Evolutionary conservation across 2,113 vertebrate genomes (phyloP).

Genomic region (Condylura cristata): DNA sequence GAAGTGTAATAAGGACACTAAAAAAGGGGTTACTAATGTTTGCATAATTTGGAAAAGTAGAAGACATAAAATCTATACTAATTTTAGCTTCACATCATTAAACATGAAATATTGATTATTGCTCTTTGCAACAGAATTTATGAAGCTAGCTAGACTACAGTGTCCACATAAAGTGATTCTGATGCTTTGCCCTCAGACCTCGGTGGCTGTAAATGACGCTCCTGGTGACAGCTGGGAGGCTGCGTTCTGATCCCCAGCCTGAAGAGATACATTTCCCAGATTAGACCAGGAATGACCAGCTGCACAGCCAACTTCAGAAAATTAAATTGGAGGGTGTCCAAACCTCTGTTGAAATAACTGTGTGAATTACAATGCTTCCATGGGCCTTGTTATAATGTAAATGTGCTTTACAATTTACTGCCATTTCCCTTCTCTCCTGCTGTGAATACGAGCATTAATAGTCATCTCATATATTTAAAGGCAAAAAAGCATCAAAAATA

Average conservation of each 20-base stretch:
- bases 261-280: constrained; percentile 76
- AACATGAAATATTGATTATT: constrained; percentile 85
- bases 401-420: constrained; percentile 69
- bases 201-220: constrained; percentile 55
- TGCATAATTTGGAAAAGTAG: constrained; percentile 87
- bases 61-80: constrained; percentile 91
- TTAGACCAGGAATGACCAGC: constrained; percentile 77
- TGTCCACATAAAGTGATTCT: constrained; percentile 71
- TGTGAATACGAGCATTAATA: constrained; percentile 48
- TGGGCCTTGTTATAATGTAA: constrained; percentile 69
- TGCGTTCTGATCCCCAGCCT: constrained; percentile 70
- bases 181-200: constrained; percentile 65
- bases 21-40: constrained; percentile 78
- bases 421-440: constrained; percentile 15
- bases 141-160: constrained; percentile 79
- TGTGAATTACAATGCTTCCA: constrained; percentile 70
- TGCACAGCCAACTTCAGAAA: constrained; percentile 80
- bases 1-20: constrained; percentile 71
- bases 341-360: constrained; percentile 68
- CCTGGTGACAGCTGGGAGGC: constrained; percentile 63
- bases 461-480: constrained; percentile 47
- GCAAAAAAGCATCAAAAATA: constrained; percentile 58
- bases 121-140: constrained; percentile 77
- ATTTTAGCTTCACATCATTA: constrained; percentile 87
- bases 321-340: constrained; percentile 82